These are phyloP conservation scores for Drosophila neocordata DNA, from an alignment of 1,140 invertebrate species.

Conservation along the genomic window DNA sequence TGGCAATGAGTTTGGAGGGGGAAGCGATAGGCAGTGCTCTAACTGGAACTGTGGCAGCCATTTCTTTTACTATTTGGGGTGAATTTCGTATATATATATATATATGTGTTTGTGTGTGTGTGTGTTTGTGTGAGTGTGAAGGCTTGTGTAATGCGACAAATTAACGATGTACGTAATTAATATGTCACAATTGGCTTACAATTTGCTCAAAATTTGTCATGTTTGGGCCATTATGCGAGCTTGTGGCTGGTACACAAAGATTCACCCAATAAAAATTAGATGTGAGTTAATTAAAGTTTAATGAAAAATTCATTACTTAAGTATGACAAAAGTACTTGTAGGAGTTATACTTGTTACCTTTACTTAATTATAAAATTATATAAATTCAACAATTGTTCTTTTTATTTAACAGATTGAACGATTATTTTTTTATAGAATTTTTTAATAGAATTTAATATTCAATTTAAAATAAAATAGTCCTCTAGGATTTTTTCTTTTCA, in stretches of 20 bases:
- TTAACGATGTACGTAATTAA: conserved; percentile 78
- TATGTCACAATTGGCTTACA: conserved; percentile 74
- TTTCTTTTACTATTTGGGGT: conserved; percentile 20
- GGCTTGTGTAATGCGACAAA: conserved; percentile 66
- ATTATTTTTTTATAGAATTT: too few relatives aligned
- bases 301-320: not conserved
- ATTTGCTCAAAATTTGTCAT: conserved; percentile 78
- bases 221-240: conserved; percentile 41
- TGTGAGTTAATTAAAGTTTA: not conserved
- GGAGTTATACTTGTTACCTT: too few relatives aligned
- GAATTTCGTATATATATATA: not conserved
- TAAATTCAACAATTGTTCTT: too few relatives aligned
- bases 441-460: too few relatives aligned
- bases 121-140: not conserved
- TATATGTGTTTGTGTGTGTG: not conserved
- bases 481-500: too few relatives aligned
- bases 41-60: conserved; percentile 26
- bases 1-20: not conserved
- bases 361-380: too few relatives aligned
- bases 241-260: not conserved
- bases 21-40: too few relatives aligned
- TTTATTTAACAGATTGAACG: too few relatives aligned
- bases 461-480: too few relatives aligned
- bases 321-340: not conserved
- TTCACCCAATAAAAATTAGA: not conserved